These are phyloP conservation scores for Asbolus verrucosus DNA, from an alignment of 1,140 invertebrate species.

Conservation along the genomic window DNA sequence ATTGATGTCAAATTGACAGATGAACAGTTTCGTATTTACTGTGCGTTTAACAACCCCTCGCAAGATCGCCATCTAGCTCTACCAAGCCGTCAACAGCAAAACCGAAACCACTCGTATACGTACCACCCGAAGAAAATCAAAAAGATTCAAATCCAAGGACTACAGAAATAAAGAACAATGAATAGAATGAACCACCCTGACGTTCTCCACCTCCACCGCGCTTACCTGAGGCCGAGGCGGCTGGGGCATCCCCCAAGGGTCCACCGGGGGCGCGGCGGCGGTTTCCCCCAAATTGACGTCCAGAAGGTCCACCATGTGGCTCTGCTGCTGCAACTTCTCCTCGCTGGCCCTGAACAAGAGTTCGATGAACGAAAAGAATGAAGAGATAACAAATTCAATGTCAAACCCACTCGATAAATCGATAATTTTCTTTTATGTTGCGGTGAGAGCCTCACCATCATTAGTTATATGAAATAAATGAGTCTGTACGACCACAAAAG, in stretches of 20 bases:
- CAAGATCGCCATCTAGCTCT: too few relatives aligned
- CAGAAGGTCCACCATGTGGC: constrained; percentile 84
- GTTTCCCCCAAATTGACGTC: constrained; percentile 81
- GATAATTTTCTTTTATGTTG: too few relatives aligned
- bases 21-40: too few relatives aligned
- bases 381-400: constrained; percentile 1
- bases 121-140: constrained; percentile 52
- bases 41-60: too few relatives aligned
- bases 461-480: too few relatives aligned
- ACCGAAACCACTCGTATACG: constrained; percentile 38
- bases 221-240: constrained; percentile 58
- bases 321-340: constrained; percentile 61
- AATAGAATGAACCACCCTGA: constrained; percentile 13
- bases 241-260: constrained; percentile 80
- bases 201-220: too few relatives aligned
- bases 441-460: too few relatives aligned
- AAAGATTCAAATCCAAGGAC: constrained; percentile 57
- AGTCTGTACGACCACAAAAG: too few relatives aligned
- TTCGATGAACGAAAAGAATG: not conserved
- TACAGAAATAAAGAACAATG: constrained; percentile 45
- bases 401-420: too few relatives aligned
- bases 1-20: too few relatives aligned
- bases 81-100: not conserved
- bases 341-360: constrained; percentile 33
- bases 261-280: constrained; percentile 67